These are phyloP conservation scores for Lateolabrax maculatus DNA, from an alignment of 2,797 vertebrate species.

Conservation along the genomic window DNA sequence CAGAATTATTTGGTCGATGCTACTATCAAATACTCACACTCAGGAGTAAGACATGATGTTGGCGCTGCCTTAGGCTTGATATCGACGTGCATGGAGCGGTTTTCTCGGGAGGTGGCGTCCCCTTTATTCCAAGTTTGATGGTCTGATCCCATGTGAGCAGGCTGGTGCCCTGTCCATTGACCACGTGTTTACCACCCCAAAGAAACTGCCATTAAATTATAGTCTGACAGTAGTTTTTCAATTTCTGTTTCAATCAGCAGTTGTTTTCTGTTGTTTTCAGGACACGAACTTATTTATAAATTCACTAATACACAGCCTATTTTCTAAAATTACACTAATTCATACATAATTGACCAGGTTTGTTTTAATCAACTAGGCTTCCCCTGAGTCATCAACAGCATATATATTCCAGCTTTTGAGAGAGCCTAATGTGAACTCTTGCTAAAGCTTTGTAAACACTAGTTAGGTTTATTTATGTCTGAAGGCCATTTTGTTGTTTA, in stretches of 20 bases:
- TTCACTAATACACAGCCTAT: conserved; percentile 11
- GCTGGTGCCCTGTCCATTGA: too few relatives aligned
- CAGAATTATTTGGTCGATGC: background rate
- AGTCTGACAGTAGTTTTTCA: background rate
- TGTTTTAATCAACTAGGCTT: conserved; percentile 34
- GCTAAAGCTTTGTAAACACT: conserved; percentile 38
- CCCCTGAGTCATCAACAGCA: background rate
- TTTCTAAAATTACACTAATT: conserved; percentile 1
- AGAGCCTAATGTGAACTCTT: conserved; percentile 10
- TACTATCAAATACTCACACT: background rate
- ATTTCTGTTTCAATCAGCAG: background rate
- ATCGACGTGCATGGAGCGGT: too few relatives aligned
- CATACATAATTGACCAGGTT: conserved; percentile 10
- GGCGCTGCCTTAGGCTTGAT: background rate
- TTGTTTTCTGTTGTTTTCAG: background rate
- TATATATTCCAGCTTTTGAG: background rate
- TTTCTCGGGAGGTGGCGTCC: background rate
- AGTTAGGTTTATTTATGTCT: conserved; percentile 36
- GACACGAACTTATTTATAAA: background rate
- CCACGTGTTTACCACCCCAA: too few relatives aligned
- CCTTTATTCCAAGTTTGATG: background rate
- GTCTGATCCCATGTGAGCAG: background rate
- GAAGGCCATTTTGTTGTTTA: conserved; percentile 34
- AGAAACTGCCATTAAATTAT: too few relatives aligned
- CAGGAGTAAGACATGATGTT: background rate